These are phyloP conservation scores for Leucozona laternaria DNA, from an alignment of 2,888 invertebrate genomes.

Conservation along the genomic window DNA sequence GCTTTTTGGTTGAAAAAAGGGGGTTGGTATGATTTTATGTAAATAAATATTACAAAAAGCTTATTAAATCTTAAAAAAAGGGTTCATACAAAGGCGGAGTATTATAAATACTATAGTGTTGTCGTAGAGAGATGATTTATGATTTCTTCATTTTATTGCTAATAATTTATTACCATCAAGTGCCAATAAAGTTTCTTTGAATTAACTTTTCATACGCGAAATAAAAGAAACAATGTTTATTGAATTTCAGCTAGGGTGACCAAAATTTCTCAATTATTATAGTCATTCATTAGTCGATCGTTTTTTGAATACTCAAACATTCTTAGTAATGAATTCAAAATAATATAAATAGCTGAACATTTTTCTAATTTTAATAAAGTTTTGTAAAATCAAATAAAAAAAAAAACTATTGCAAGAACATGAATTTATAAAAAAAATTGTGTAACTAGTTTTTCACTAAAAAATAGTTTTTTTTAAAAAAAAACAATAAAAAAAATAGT, in stretches of 20 bases:
- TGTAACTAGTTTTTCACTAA: too few relatives aligned
- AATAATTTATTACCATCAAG: constrained; percentile 61
- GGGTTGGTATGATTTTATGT: background rate
- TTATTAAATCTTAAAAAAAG: constrained; percentile 44
- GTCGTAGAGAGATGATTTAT: constrained; percentile 57
- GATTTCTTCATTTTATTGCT: constrained; percentile 54
- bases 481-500: too few relatives aligned
- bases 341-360: too few relatives aligned
- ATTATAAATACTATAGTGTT: background rate
- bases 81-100: constrained; percentile 36
- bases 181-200: constrained; percentile 54
- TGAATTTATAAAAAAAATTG: too few relatives aligned
- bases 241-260: background rate
- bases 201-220: constrained; percentile 62
- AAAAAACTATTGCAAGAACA: too few relatives aligned
- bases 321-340: too few relatives aligned
- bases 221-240: background rate
- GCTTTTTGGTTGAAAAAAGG: background rate
- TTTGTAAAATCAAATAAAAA: too few relatives aligned
- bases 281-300: too few relatives aligned
- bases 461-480: too few relatives aligned
- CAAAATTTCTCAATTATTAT: background rate
- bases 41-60: constrained; percentile 4
- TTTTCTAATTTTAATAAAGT: too few relatives aligned
- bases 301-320: too few relatives aligned